Conservation (phyloP, 1,140 invertebrate species). For the Neodiprion virginianus region DNA sequence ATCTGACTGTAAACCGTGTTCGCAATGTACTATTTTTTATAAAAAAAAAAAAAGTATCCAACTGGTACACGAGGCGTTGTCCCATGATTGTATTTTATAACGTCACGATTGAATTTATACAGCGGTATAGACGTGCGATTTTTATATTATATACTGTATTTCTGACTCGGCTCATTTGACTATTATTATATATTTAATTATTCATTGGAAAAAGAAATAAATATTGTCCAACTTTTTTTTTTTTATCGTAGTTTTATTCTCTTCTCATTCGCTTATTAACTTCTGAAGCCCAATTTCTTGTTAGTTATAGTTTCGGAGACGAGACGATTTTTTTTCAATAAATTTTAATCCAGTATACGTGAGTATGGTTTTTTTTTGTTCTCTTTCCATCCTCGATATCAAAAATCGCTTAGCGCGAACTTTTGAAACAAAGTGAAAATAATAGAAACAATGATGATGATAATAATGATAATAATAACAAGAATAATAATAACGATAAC, state of each 20-base stretch:
- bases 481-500: slow-evolving; percentile 22
- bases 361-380: neutral
- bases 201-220: neutral
- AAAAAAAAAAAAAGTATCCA: neutral
- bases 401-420: neutral
- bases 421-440: neutral
- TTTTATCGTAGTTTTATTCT: neutral
- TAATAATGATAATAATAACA: too few relatives aligned
- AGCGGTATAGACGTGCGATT: neutral
- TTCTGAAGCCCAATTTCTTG: slow-evolving; percentile 10
- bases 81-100: neutral
- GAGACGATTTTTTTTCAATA: neutral
- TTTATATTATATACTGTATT: slow-evolving; percentile 13
- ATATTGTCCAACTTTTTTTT: neutral
- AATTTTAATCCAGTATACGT: neutral
- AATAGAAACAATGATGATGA: neutral
- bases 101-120: neutral
- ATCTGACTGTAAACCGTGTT: too few relatives aligned
- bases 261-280: slow-evolving; percentile 7
- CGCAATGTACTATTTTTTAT: neutral
- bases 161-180: slow-evolving; percentile 17
- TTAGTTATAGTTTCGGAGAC: neutral
- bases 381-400: neutral
- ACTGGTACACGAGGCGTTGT: neutral
- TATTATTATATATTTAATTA: slow-evolving; percentile 18